phyloP scores from a whole-genome alignment of 2,113 vertebrate species.

The Chelonoidis abingdonii region DNA sequence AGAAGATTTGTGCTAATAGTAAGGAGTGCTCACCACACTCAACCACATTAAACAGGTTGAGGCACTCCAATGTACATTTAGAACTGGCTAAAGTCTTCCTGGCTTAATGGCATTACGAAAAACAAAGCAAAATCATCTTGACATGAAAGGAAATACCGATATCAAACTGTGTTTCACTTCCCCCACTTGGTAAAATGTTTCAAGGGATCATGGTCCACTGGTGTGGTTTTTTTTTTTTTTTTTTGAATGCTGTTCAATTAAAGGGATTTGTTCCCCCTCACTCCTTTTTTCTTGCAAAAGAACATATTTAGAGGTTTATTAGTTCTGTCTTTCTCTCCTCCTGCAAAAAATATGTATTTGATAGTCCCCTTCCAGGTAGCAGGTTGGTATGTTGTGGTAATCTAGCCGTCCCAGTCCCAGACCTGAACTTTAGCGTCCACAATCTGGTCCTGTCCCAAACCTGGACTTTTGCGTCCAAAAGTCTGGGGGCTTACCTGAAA shows the following conservation, averaged over 20 bases:
- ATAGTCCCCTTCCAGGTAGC: neutral
- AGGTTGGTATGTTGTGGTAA: neutral
- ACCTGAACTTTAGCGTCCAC: too few species aligned
- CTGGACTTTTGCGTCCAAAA: too few species aligned
- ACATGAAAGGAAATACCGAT: neutral
- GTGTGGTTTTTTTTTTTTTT: neutral
- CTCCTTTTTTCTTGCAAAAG: neutral
- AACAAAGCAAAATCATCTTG: neutral
- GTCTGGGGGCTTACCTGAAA: too few species aligned
- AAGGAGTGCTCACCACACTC: neutral
- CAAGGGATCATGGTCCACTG: neutral
- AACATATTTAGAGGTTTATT: neutral
- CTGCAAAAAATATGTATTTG: neutral
- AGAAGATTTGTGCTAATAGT: neutral
- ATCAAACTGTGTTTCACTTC: neutral
- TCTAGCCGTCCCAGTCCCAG: too few species aligned
- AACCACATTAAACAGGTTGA: neutral
- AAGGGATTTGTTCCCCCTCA: neutral
- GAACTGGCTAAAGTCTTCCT: neutral
- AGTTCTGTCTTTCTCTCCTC: neutral
- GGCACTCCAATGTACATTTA: neutral
- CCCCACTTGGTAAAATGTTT: neutral
- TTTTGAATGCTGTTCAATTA: neutral
- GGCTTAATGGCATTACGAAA: neutral
- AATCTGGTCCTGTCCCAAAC: too few species aligned